Evolutionary conservation across 1,140 invertebrate species (phyloP).

Genomic region (Caligus rogercresseyi): DNA sequence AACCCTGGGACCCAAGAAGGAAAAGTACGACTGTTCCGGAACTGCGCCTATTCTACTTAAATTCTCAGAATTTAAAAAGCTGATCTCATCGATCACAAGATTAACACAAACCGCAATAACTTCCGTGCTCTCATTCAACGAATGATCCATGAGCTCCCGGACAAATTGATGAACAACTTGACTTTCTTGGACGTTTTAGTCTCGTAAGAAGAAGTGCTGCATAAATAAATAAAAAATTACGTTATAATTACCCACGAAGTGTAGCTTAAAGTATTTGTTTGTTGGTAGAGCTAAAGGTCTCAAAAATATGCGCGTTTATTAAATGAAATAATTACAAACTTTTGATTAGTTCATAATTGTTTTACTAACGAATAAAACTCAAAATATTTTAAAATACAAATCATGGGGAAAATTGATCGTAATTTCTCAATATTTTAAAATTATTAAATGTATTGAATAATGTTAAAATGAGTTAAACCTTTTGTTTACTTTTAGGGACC

Average conservation of each 20-base stretch:
- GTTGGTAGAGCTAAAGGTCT: too few relatives aligned
- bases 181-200: conserved; percentile 12
- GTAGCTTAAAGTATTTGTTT: too few relatives aligned
- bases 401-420: too few relatives aligned
- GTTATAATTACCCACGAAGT: too few relatives aligned
- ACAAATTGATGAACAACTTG: background rate
- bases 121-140: conserved; percentile 3
- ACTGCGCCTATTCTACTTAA: conserved; percentile 40
- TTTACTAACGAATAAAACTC: too few relatives aligned
- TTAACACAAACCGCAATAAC: background rate
- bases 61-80: conserved; percentile 27
- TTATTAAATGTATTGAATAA: too few relatives aligned
- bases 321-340: too few relatives aligned
- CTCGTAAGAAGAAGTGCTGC: background rate
- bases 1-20: conserved; percentile 30
- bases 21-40: conserved; percentile 42
- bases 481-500: background rate
- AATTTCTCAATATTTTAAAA: too few relatives aligned
- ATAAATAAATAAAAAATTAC: background rate
- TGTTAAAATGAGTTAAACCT: too few relatives aligned
- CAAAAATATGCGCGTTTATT: too few relatives aligned
- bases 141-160: background rate
- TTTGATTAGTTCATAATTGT: too few relatives aligned
- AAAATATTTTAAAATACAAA: too few relatives aligned
- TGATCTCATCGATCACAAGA: background rate